Evolutionary conservation across 2,113 vertebrate genomes (phyloP), one percentile per base, ranked within the genome.

Genomic region (Coregonus clupeaformis): DNA sequence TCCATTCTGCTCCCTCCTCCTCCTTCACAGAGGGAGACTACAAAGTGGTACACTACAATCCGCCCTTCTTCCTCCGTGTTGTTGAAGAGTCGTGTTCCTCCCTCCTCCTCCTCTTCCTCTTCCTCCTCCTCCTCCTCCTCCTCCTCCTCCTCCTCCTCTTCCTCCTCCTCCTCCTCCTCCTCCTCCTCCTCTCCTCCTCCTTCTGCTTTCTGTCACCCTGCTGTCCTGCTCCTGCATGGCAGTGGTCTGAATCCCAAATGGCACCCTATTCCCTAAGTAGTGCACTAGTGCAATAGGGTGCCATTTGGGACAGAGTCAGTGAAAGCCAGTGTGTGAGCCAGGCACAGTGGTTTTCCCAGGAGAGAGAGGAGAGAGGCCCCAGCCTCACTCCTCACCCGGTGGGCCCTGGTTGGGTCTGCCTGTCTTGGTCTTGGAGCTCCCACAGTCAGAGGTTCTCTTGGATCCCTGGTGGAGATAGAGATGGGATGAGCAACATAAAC

Each of bases 201-300:
- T 32, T 74, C 75, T 67, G 42, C 32, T 79, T 57, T 66, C 22
- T 66, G 16, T 80, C 64, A 72, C 13, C 75, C 27, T 80, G 2
- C 49, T 73, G 77, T 71, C 42, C 71, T 72, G 59, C 24, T 69
- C 42, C 73, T 73, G 63, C 24, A 47, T 68, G 18, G 57, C 47
- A 27, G 47, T 45, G 49, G 47, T 1, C 57, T 9, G 57, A n/a
- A 52, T 52, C 57, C 68, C 22, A 29, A 7, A 16, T 16, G 25
- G 45, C 68, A 24, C 42, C 47, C 45, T 60, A 11, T 6, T n/a
- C 6, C 57, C 57, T 24, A 11, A 1, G n/a, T 24, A 16, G 57
- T 60, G 57, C 18, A 60, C 57, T 60, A 52, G 12, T 60, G 49
- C 5, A 45, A 45, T 45, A 45, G 42, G 42, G 9, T 16, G 16